Evolutionary conservation across 2,113 vertebrate genomes (phyloP).

Genomic region (Tupaia tana): DNA sequence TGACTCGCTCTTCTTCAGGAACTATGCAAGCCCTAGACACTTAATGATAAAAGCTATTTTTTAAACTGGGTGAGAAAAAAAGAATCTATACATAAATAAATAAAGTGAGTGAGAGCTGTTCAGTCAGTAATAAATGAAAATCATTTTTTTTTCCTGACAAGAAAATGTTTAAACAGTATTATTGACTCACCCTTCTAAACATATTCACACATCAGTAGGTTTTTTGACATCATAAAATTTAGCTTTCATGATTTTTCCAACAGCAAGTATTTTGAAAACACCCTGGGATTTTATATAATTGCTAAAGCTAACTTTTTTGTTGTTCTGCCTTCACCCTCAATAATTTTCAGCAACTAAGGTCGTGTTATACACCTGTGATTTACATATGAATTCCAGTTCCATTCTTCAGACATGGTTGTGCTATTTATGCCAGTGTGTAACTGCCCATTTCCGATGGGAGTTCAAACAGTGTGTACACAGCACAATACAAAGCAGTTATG

Average conservation of each 20-base stretch:
- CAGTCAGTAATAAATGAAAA: neutral
- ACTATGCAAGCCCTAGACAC: neutral
- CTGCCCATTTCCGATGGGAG: neutral
- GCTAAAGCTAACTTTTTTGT: neutral
- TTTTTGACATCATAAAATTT: neutral
- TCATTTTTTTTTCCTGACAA: neutral
- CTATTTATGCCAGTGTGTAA: neutral
- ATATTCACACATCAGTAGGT: neutral
- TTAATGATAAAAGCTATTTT: neutral
- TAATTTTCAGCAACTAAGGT: neutral
- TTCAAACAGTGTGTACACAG: neutral
- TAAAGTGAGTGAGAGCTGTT: neutral
- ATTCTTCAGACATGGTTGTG: neutral
- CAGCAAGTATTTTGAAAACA: slow-evolving; percentile 1
- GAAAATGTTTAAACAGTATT: neutral
- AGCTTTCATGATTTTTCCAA: neutral
- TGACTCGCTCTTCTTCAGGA: neutral
- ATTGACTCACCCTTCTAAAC: neutral
- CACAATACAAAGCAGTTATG: slow-evolving; percentile 41
- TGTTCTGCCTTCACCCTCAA: neutral
- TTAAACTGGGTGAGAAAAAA: neutral
- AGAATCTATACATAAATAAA: too few species aligned
- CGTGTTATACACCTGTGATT: neutral
- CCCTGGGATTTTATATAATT: neutral
- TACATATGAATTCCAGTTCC: neutral